Evolutionary conservation across 2,888 invertebrate species (phyloP), one percentile per base, ranked within the genome.

Genomic region (Sesia apiformis): DNA sequence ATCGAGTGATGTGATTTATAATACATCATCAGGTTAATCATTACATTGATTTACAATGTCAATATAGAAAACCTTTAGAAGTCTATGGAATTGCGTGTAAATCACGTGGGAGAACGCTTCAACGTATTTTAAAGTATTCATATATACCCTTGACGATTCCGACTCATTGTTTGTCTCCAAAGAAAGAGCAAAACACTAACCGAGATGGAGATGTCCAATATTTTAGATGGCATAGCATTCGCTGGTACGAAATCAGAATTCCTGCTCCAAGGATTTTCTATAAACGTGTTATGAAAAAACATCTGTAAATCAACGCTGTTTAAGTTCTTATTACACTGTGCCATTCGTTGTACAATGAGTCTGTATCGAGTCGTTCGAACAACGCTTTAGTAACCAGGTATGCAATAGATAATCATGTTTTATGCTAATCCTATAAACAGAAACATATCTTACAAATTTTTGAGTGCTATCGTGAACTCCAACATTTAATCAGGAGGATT

Each of bases 201-300:
- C 78, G 75, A 87, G 87, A 89, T 89, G 86, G 87, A 88, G 88
- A 87, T 89, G 87, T 89, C 87, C 87, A 88, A 89, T 89, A 89
- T 89, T 89, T 89, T 86, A 88, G 87, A 88, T 89, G 86, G 88
- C 87, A 88, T 84, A 86, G 87, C 88, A 84, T 78, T 86, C 82
- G 81, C 79, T 77, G 86, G 82, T 78, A 85, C 84, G 83, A 79
- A 84, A 80, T 84, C 84, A 80, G 77, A 83, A 88, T 88, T 89
- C 85, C 78, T 75, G 70, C 66, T 72, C 72, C 76, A 75, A 81
- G 78, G 84, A 82, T 86, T 80, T 78, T 64, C 69, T 59, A 58
- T 64, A 60, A 64, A 58, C 53, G 58, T 50, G 57, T 64, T 58
- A 60, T 54, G 62, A 59, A 81, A 76, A 75, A 66, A 60, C 69